These are phyloP conservation scores for Tridacna gigas DNA, from an alignment of 2,888 invertebrate genomes.

Conservation along the genomic window DNA sequence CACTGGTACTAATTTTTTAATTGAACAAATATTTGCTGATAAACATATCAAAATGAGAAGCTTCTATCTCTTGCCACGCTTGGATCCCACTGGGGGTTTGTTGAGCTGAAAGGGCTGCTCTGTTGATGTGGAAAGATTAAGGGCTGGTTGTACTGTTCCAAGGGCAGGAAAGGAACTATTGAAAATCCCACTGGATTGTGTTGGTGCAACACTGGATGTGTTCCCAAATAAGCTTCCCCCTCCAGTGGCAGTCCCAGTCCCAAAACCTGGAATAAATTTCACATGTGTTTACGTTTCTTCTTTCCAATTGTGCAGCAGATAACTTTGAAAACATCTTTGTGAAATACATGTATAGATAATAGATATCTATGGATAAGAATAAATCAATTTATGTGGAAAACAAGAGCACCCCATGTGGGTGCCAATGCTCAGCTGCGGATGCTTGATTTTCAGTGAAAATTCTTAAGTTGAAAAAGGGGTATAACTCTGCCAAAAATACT, in stretches of 20 bases:
- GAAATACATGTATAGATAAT: neutral
- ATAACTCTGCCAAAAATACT: too few relatives aligned
- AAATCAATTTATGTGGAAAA: too few relatives aligned
- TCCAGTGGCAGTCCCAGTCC: constrained; percentile 10
- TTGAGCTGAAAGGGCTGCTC: constrained; percentile 82
- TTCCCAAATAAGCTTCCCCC: constrained; percentile 39
- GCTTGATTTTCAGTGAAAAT: too few relatives aligned
- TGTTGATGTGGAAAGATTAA: constrained; percentile 66
- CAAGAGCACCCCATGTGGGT: too few relatives aligned
- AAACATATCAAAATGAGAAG: constrained; percentile 35
- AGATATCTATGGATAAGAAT: too few relatives aligned
- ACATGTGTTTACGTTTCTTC: neutral
- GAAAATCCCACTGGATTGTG: constrained; percentile 60
- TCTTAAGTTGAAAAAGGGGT: too few relatives aligned
- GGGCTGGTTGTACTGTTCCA: constrained; percentile 49
- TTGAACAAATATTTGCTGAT: too few relatives aligned
- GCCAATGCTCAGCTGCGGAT: too few relatives aligned
- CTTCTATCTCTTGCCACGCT: constrained; percentile 81
- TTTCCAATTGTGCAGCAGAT: too few relatives aligned
- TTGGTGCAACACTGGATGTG: constrained; percentile 55
- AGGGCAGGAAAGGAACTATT: constrained; percentile 58
- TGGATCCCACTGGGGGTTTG: constrained; percentile 83
- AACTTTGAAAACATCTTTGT: neutral
- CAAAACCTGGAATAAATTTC: constrained; percentile 57
- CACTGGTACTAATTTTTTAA: too few relatives aligned